Base-by-base conservation (phyloP, 2,888 invertebrate genomes). In the Pristionchus japonicus region DNA sequence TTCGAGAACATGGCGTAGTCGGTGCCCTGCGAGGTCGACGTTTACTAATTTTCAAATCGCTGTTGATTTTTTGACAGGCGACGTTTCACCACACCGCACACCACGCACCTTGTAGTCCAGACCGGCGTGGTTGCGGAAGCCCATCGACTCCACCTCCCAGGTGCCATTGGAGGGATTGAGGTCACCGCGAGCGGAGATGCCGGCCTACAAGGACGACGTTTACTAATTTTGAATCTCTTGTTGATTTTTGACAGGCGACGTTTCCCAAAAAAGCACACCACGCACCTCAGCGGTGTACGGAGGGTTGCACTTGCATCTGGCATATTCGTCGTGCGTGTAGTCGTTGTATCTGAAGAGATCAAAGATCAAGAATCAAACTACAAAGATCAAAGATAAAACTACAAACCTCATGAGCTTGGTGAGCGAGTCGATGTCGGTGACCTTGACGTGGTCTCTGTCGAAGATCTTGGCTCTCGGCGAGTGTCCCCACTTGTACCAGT, bases 171-270 rank as follows among this genome's bases (percentile, higher is more conserved):
- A 95, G 0, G 94, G 96, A 95, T 97, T 97, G 90, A 97, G 95
- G 94, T 97, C 97, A 94, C 96, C 96, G 85, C 97, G 94, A 3
- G 96, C 96, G 11, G 97, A 96, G 91, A 97, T 96, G 82, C 96
- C 96, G 95, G 96, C 96, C 90, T 91, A 57, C 82, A n/a, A 86
- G 40, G 43, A 34, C 17, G 83, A 74, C 34, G 20, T 47, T 74
- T 67, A 47, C 52, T 34, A 87, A 6, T 70, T 80, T 47, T 1
- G 31, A 23, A 23, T 40, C 17, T 4, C 47, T 77, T 40, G 43
- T 40, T n/a, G n/a, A 7, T n/a, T 49, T 82, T 47, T 17, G 4
- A 49, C 82, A 49, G 27, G 47, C 49, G 31, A 31, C 37, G 37
- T 34, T 40, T 84, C 23, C 61, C 23, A 52, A 17, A 17, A 64